Evolutionary conservation across 2,888 invertebrate species (phyloP), one percentile per base, ranked within the genome.

Genomic region (Amitus sp.): DNA sequence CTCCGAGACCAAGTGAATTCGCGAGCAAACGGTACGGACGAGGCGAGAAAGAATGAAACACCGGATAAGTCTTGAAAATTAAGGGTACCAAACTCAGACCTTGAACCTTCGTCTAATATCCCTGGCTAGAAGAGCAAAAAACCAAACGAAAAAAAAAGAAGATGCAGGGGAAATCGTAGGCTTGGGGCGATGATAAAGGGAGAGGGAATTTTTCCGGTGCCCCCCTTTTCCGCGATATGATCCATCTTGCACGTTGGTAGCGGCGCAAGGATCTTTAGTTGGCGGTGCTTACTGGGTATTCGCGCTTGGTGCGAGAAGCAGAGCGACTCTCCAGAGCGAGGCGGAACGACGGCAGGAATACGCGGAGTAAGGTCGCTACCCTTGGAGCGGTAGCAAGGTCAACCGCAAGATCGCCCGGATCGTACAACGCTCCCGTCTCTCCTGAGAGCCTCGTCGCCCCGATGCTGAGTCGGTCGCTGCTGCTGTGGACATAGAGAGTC

Each of bases 311-410:
- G 61, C 58, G 58, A 63, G 66, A 63, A 61, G 63, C 61, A 63
- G 63, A 66, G 63, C 58, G 60, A 57, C 55, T 55, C 51, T 63
- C 61, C 61, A 55, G 63, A 63, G 62, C 58, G 62, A 57, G 59
- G 62, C 53, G 60, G 59, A 65, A 50, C 57, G 62, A 60, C 47
- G 58, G 55, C 60, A 66, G 66, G 61, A 52, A 55, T 42, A 53
- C 60, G 58, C 66, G 63, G 56, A 60, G 56, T 59, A 64, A 66
- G 74, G 73, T 74, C 74, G 73, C 74, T 74, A 74, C 74, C 74
- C 74, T 74, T 73, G 69, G 69, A 69, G 71, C 68, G 67, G 74
- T 74, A 70, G 74, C 74, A 73, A 74, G 74, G 74, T 73, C 73
- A 73, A 71, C 74, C 68, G 68, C 72, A 73, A 74, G 70, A 73